Evolutionary conservation across 2,888 invertebrate genomes (phyloP), one percentile per base, ranked within the genome.

Genomic region (Pachliopta kotzebuea): DNA sequence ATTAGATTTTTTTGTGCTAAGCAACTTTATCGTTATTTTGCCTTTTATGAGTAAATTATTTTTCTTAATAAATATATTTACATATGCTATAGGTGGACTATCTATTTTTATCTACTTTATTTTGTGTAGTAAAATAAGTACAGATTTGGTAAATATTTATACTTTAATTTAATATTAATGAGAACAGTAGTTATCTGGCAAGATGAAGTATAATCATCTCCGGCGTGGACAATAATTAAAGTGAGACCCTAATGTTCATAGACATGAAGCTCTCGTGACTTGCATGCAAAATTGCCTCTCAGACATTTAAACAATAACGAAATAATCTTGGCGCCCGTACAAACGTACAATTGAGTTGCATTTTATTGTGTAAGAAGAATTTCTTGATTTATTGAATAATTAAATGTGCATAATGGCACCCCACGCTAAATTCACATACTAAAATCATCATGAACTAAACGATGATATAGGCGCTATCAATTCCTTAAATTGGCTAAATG

Each of bases 261-360:
- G 83, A 85, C 82, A 83, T 79, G 82, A 79, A 76, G 70, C 66
- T 71, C 68, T 72, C 86, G 85, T 84, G 88, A 73, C 61, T 65
- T 53, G 61, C 60, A 65, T 37, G 18, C 24, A 7, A 56, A 56
- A 24, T 26, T 37, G 14, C 29, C 54, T 78, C 76, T 80, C 80
- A 81, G 77, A 80, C 80, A 80, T 84, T 80, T 76, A 78, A 84
- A 85, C 85, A 78, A 76, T 75, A 67, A 70, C 74, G 75, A 79
- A 81, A 79, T 76, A 77, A 74, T 78, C 72, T 61, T 24, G 29
- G 50, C 50, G 49, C 31, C 49, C 20, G 56, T n/a, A 29, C 45
- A 4, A 58, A 59, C 45, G 24, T 52, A 24, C 23, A 62, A 31
- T 56, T 49, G 24, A 26, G 45, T 23, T n/a, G 23, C 50, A 52